Evolutionary conservation across 2,113 vertebrate genomes (phyloP).

Genomic region (Chloropsis cyanopogon): DNA sequence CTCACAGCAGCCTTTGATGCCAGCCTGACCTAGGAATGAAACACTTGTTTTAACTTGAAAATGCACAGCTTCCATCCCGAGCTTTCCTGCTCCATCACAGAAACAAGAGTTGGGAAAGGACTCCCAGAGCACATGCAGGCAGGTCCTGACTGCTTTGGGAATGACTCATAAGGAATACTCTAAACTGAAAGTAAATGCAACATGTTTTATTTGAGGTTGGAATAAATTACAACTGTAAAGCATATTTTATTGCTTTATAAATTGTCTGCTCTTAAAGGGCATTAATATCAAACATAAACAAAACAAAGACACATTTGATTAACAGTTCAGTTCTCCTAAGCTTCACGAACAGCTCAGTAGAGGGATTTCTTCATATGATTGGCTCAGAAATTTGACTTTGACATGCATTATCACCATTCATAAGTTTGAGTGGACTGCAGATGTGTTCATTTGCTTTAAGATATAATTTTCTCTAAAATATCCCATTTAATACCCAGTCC

Average conservation of each 20-base stretch:
- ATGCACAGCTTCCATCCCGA: background rate
- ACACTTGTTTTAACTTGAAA: background rate
- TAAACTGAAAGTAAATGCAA: conserved; percentile 31
- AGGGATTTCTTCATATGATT: background rate
- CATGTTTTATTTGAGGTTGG: conserved; percentile 57
- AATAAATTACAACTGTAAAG: conserved; percentile 63
- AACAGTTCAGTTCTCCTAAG: conserved; percentile 45
- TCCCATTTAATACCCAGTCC: background rate
- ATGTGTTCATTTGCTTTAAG: background rate
- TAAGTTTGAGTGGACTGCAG: background rate
- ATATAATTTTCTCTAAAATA: background rate
- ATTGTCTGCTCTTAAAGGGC: conserved; percentile 40
- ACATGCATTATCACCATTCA: background rate
- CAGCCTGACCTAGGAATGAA: background rate
- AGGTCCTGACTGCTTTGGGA: background rate
- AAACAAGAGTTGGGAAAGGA: background rate
- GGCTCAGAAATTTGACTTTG: conserved; percentile 3
- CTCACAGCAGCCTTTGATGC: background rate
- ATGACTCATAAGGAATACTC: background rate
- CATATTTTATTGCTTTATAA: conserved; percentile 62
- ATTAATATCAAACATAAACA: conserved; percentile 62
- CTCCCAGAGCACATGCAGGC: background rate
- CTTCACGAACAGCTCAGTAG: conserved; percentile 4
- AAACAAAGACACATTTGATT: conserved; percentile 29
- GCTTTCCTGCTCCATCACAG: background rate